phyloP scores from a whole-genome alignment of 2,113 vertebrate genomes.

The Tetraodon nigroviridis region DNA sequence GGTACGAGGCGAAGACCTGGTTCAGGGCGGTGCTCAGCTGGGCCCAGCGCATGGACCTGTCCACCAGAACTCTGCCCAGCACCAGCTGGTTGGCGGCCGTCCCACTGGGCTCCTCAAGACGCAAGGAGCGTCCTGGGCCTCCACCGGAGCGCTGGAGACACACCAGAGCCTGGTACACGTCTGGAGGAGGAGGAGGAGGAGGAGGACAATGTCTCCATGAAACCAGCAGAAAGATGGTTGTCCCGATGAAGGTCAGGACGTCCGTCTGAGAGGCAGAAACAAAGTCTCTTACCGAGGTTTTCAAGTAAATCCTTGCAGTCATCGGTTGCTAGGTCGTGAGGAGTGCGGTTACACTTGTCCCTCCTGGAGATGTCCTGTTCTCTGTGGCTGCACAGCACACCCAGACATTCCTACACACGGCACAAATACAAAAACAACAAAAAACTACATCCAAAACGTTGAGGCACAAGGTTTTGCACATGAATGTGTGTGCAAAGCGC shows the following conservation, averaged over 20 bases:
- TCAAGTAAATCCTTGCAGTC: slow-evolving; percentile 97
- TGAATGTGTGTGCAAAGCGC: no score
- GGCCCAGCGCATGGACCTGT: slow-evolving; percentile 46
- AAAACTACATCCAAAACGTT: no score
- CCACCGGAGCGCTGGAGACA: slow-evolving; percentile 34
- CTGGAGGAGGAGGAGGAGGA: slow-evolving; percentile 22
- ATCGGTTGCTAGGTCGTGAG: slow-evolving; percentile 92
- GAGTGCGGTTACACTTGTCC: slow-evolving; percentile 87
- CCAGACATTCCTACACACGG: slow-evolving; percentile 85
- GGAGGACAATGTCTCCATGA: background rate
- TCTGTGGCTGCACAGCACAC: slow-evolving; percentile 86
- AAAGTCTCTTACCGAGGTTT: slow-evolving; percentile 84
- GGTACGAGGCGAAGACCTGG: slow-evolving; percentile 47
- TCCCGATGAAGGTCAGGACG: no score
- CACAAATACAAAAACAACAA: slow-evolving; percentile 11
- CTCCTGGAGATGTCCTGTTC: slow-evolving; percentile 86
- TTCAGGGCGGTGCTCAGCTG: slow-evolving; percentile 46
- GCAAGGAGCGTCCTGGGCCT: background rate
- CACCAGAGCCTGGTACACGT: slow-evolving; percentile 61
- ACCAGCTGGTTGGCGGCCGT: slow-evolving; percentile 3
- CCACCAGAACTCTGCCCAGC: slow-evolving; percentile 47
- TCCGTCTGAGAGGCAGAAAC: background rate
- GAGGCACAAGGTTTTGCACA: slow-evolving; percentile 1
- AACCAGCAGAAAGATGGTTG: background rate
- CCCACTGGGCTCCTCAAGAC: slow-evolving; percentile 3